Base-by-base conservation (phyloP, 2,113 vertebrate genomes). In the Oceanites oceanicus region DNA sequence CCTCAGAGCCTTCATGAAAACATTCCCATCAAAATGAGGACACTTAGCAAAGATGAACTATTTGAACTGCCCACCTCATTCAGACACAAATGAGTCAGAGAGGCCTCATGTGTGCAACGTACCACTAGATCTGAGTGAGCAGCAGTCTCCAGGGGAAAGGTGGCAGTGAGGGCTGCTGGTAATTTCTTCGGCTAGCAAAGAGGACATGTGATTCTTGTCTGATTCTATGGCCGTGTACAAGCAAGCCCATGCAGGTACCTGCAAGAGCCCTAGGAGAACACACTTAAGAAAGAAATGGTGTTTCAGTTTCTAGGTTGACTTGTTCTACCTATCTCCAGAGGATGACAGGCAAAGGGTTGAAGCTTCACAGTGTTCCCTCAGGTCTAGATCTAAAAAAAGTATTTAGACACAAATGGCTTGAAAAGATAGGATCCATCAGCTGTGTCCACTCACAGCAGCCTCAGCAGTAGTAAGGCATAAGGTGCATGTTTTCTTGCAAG, bases 11-110 rank as follows among this genome's bases (percentile, higher is more conserved):
- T 38, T 92, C 34, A 63, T 44, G 4, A 90, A 88, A 79, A 68
- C 58, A 53, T 52, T 86, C 42, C 36, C 58, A 78, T 79, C 30
- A 68, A 88, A 94, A 94, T 44, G 40, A 86, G 30, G 66, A 49
- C 40, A 47, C 16, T 59, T 63, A 36, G 15, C 30, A 86, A 93
- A 90, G 27, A 47, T 23, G 13, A 90, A 32, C 22, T 63, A 18
- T 55, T 78, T 27, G 17, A 86, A 55, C 34, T 6, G 3, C 8
- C 27, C 40, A 30, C 23, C 26, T 67, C n/a, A 34, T 21, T 34
- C 0, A 0, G 19, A 65, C 0, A 1, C 32, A 73, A 61, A 61
- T 47, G 32, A 79, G 23, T 52, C 18, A 63, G 42, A 77, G 11
- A 15, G 16, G 18, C 16, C 21, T 86, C 21, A 4, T 4, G 23